Evolutionary conservation across 2,888 invertebrate species (phyloP).

Genomic region (Eilema depressum): DNA sequence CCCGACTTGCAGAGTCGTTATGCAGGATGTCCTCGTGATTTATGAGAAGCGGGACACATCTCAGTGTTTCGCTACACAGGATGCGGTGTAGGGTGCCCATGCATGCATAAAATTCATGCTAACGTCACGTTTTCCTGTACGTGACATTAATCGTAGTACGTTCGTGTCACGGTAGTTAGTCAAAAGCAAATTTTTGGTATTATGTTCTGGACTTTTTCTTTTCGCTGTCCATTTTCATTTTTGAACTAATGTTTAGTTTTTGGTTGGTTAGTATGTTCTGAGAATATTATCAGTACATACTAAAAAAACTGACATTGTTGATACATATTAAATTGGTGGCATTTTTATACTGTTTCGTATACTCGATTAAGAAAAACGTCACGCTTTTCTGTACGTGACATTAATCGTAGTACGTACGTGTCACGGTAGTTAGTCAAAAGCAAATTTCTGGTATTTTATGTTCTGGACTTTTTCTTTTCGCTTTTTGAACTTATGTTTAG

Average conservation of each 20-base stretch:
- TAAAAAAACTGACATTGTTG: too few relatives aligned
- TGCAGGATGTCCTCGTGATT: constrained; percentile 59
- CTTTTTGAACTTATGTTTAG: not conserved
- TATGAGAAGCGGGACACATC: constrained; percentile 60
- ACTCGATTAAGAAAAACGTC: too few relatives aligned
- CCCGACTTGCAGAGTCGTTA: constrained; percentile 51
- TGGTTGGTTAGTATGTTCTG: not conserved
- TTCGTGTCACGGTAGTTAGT: constrained; percentile 30
- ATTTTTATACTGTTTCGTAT: too few relatives aligned
- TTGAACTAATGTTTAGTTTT: not conserved
- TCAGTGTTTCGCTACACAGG: constrained; percentile 58
- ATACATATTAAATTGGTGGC: too few relatives aligned
- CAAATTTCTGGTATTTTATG: constrained; percentile 25
- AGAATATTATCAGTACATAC: not conserved
- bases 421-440: constrained; percentile 28
- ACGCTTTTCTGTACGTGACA: constrained; percentile 26
- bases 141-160: constrained; percentile 29
- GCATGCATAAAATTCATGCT: constrained; percentile 44
- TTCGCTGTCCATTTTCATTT: constrained; percentile 1
- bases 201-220: constrained; percentile 5
- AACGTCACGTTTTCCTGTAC: constrained; percentile 25
- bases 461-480: constrained; percentile 2
- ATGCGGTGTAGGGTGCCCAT: constrained; percentile 53
- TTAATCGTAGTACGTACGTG: constrained; percentile 27
- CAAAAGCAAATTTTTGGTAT: constrained; percentile 24